Evolutionary conservation across 2,113 vertebrate species (phyloP).

Genomic region (Carollia perspicillata): DNA sequence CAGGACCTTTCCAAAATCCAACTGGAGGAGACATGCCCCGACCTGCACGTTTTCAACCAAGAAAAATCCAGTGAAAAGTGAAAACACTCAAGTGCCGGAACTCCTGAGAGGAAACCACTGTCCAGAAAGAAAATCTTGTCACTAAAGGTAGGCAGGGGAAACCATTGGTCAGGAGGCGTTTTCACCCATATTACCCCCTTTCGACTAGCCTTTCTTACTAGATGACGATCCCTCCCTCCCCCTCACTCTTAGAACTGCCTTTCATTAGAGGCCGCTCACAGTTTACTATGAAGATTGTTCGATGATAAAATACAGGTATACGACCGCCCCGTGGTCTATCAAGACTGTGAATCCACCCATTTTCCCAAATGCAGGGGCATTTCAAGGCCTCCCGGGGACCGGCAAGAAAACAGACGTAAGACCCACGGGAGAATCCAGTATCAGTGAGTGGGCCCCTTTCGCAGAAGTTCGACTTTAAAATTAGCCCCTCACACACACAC

Average conservation of each 20-base stretch:
- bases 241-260: not conserved
- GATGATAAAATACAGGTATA: slow-evolving; percentile 77
- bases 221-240: not conserved
- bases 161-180: not conserved
- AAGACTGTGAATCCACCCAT: slow-evolving; percentile 70
- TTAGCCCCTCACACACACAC: slow-evolving; percentile 65
- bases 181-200: slow-evolving; percentile 35
- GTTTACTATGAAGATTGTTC: slow-evolving; percentile 78
- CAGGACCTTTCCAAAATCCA: not conserved
- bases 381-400: slow-evolving; percentile 72
- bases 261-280: slow-evolving; percentile 55
- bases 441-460: slow-evolving; percentile 45
- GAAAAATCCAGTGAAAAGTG: not conserved
- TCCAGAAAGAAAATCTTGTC: not conserved
- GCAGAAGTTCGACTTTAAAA: slow-evolving; percentile 86
- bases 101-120: not conserved
- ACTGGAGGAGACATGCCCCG: not conserved
- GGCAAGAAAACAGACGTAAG: slow-evolving; percentile 79
- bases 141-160: not conserved
- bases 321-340: slow-evolving; percentile 60
- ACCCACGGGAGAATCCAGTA: not conserved
- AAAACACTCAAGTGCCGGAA: not conserved
- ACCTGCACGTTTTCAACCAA: not conserved
- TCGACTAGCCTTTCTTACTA: slow-evolving; percentile 53
- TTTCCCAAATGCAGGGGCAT: slow-evolving; percentile 44